These are phyloP conservation scores for Columba janthina DNA, from an alignment of 2,113 vertebrate genomes.

Conservation along the genomic window DNA sequence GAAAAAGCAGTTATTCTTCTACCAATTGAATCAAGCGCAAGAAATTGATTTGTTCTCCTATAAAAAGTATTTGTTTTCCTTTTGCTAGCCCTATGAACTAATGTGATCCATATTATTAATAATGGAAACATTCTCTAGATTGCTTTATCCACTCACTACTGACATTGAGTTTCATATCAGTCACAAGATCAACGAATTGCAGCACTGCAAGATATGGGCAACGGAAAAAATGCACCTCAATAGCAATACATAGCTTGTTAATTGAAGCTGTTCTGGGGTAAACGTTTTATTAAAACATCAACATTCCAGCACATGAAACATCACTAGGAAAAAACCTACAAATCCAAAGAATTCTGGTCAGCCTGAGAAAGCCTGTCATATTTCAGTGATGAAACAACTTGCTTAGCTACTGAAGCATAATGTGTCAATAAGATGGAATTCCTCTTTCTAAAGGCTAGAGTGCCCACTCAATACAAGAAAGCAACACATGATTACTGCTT, in stretches of 20 bases:
- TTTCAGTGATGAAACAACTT: slow-evolving; percentile 50
- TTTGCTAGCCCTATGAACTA: neutral
- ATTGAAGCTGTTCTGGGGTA: neutral
- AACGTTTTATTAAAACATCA: neutral
- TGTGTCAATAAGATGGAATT: slow-evolving; percentile 44
- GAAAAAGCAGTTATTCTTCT: neutral
- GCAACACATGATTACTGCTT: neutral
- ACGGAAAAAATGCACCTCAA: neutral
- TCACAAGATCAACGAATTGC: neutral
- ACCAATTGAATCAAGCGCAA: neutral
- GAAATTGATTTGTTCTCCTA: neutral
- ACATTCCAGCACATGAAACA: neutral
- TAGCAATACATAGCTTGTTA: neutral
- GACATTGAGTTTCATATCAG: neutral
- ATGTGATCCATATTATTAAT: neutral
- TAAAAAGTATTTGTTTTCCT: neutral
- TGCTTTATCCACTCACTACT: neutral
- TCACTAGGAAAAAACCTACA: neutral
- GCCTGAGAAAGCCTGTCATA: slow-evolving; percentile 30
- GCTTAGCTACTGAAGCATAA: slow-evolving; percentile 42
- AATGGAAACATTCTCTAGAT: neutral
- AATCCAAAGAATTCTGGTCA: neutral
- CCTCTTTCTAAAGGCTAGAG: neutral
- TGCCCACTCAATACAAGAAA: neutral
- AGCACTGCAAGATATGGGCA: neutral